Base-by-base conservation (phyloP, 2,113 vertebrate genomes). In the Aptenodytes patagonicus region DNA sequence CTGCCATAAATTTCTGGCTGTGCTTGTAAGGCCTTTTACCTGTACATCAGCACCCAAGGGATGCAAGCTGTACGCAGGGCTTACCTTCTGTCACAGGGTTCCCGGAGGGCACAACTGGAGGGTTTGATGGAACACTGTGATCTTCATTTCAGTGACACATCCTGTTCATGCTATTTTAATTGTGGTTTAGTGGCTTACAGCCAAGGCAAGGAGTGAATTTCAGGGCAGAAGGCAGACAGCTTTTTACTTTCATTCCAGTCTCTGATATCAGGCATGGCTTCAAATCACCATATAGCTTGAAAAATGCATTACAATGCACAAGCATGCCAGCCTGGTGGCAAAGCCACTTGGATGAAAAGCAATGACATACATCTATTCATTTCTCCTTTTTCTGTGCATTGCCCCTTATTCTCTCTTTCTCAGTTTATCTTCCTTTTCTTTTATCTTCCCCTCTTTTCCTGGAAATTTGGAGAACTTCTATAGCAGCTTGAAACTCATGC, bases 111-210 rank as follows among this genome's bases (percentile, higher is more conserved):
- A 94, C 81, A 95, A 42, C 69, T 42, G 2, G 58, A 80, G 84
- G 38, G 29, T 65, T 19, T 24, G 58, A 95, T 46, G 82, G 92
- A 95, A 93, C 70, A 64, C 84, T 88, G 57, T 94, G 81, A 90
- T 95, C 81, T 89, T 93, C 91, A 58, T 93, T 95, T 69, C 84
- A 76, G 32, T 46, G 73, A 94, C 81, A 93, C 29, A 72, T 73
- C 54, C 70, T 88, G 62, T 66, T 95, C 89, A 29, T 73, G 84
- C 62, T 90, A 83, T 92, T 95, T 97, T 94, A 94, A 97, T 94
- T 97, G 95, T 77, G 78, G 47, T 77, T 91, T 73, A 49, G 66
- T 91, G 93, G 91, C 91, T 66, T 55, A 62, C 28, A 90, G 91
- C 77, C 94, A 95, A 92, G 58, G 58, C 66, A 93, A 90, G 58